These are phyloP conservation scores for Melanerpes aurifrons DNA, from an alignment of 2,113 vertebrate genomes.

Conservation along the genomic window DNA sequence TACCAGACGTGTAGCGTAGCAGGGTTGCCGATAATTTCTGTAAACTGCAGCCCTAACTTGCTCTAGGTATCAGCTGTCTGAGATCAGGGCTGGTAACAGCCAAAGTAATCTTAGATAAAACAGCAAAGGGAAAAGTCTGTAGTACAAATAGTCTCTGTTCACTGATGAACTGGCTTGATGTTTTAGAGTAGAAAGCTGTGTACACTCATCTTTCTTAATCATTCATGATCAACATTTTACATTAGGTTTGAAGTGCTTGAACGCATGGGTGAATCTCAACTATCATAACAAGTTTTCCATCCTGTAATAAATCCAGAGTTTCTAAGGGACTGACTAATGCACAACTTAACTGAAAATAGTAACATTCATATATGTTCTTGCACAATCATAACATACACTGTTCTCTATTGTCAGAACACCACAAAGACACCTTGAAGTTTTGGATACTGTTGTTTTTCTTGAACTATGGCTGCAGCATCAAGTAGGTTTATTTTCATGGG, in stretches of 20 bases:
- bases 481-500: not conserved
- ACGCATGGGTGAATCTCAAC: not conserved
- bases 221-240: not conserved
- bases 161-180: not conserved
- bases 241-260: not conserved
- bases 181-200: not conserved
- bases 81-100: not conserved
- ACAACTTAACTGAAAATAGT: not conserved
- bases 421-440: not conserved
- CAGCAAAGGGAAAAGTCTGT: not conserved
- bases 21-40: accelerated
- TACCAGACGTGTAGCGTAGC: accelerated
- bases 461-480: not conserved
- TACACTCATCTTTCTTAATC: not conserved
- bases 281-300: not conserved
- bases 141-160: not conserved
- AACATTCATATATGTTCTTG: not conserved
- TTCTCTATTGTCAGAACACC: not conserved
- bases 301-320: not conserved
- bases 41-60: accelerated
- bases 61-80: accelerated
- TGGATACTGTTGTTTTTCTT: not conserved
- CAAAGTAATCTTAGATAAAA: not conserved
- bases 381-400: not conserved
- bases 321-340: not conserved